phyloP scores from a whole-genome alignment of 2,113 vertebrate species.

The Eurystomus gularis region DNA sequence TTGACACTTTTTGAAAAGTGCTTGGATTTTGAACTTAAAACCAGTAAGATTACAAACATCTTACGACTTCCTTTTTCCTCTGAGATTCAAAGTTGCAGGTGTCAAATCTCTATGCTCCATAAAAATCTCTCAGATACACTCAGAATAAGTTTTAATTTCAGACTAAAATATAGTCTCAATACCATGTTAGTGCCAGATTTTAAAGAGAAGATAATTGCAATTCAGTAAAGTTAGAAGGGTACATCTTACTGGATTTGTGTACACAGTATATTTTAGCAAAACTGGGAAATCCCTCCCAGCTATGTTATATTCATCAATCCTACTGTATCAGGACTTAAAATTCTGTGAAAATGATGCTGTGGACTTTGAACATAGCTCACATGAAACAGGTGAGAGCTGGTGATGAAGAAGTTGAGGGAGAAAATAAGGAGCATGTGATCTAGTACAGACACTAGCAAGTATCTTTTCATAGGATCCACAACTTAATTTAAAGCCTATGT shows the following conservation, averaged over 20 bases:
- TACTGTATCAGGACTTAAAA: not conserved
- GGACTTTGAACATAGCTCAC: not conserved
- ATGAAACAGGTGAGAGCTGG: not conserved
- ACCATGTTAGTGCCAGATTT: not conserved
- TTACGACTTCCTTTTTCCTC: not conserved
- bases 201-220: not conserved
- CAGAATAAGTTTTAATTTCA: not conserved
- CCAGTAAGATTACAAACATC: not conserved
- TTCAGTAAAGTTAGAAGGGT: not conserved
- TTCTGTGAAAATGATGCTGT: not conserved
- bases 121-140: not conserved
- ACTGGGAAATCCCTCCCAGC: not conserved
- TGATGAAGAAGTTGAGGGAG: not conserved
- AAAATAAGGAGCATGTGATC: not conserved
- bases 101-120: not conserved
- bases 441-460: not conserved
- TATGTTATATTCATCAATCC: not conserved
- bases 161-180: not conserved
- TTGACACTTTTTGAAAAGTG: not conserved
- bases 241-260: not conserved
- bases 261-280: not conserved
- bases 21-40: not conserved
- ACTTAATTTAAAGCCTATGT: not conserved
- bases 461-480: not conserved
- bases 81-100: not conserved